These are phyloP conservation scores for Acropora tenuis DNA, from an alignment of 64 coral and sea anemone genomes.

Conservation along the genomic window DNA sequence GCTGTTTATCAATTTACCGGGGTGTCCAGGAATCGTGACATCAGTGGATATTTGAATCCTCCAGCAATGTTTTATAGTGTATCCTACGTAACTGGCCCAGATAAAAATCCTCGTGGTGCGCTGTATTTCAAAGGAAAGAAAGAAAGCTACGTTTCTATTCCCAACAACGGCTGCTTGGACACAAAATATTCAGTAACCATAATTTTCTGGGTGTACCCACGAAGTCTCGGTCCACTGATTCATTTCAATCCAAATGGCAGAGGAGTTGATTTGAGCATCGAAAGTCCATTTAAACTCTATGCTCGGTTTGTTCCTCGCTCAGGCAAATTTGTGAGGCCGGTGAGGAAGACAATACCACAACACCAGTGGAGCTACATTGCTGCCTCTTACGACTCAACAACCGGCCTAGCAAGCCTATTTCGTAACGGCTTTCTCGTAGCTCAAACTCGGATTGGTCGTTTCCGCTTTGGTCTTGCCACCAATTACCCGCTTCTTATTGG, in stretches of 20 bases:
- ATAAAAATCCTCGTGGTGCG: conserved; percentile 40
- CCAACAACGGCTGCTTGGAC: conserved; percentile 74
- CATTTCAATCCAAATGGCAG: conserved; percentile 53
- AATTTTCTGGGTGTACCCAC: conserved; percentile 73
- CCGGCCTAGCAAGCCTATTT: conserved; percentile 35
- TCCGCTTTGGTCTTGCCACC: conserved; percentile 39
- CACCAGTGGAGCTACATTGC: conserved; percentile 37
- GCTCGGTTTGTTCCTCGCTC: background rate
- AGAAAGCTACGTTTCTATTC: conserved; percentile 70
- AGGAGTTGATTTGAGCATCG: conserved; percentile 32
- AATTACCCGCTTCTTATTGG: conserved; percentile 54
- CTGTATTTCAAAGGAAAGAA: conserved; percentile 43
- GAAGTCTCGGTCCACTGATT: conserved; percentile 23
- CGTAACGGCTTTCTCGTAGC: background rate
- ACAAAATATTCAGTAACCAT: conserved; percentile 71
- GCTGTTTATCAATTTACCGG: conserved; percentile 45
- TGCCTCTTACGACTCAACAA: conserved; percentile 10
- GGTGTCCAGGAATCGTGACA: conserved; percentile 26
- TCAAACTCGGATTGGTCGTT: background rate
- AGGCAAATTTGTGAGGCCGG: background rate
- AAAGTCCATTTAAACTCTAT: background rate
- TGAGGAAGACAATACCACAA: background rate
- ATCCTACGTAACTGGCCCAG: conserved; percentile 39
- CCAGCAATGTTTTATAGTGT: conserved; percentile 33
- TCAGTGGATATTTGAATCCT: conserved; percentile 54